phyloP scores from a whole-genome alignment of 2,113 vertebrate genomes.

The Sebastes fasciatus region DNA sequence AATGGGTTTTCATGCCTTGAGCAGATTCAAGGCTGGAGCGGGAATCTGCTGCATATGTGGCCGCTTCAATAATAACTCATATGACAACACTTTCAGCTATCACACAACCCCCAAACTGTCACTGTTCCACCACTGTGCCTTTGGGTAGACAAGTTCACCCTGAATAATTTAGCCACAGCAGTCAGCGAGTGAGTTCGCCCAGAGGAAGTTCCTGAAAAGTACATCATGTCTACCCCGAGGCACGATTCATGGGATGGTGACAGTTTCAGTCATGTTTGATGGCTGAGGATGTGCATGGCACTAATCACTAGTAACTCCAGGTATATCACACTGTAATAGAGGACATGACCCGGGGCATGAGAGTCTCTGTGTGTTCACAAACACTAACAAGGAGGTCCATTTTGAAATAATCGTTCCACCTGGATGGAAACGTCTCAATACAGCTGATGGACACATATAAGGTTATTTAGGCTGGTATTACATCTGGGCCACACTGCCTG shows the following conservation, averaged over 20 bases:
- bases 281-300: conserved; percentile 44
- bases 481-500: no score
- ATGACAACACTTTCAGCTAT: conserved; percentile 69
- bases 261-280: conserved; percentile 62
- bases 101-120: conserved; percentile 69
- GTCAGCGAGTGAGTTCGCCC: conserved; percentile 56
- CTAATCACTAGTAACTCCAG: conserved; percentile 63
- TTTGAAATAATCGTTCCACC: conserved; percentile 23
- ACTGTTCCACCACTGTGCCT: conserved; percentile 59
- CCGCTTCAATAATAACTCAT: conserved; percentile 72
- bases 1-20: conserved; percentile 74
- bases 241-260: conserved; percentile 47
- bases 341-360: conserved; percentile 32
- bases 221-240: conserved; percentile 56
- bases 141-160: conserved; percentile 65
- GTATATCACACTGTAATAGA: conserved; percentile 30
- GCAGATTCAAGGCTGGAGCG: conserved; percentile 60
- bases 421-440: conserved; percentile 3
- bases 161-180: conserved; percentile 70
- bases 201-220: conserved; percentile 65
- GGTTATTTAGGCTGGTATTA: background rate
- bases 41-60: conserved; percentile 60
- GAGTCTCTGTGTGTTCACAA: conserved; percentile 12
- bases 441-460: background rate
- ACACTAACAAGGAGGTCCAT: conserved; percentile 43